Evolutionary conservation across 2,113 vertebrate genomes (phyloP), one percentile per base, ranked within the genome.

Genomic region (Tyto alba): DNA sequence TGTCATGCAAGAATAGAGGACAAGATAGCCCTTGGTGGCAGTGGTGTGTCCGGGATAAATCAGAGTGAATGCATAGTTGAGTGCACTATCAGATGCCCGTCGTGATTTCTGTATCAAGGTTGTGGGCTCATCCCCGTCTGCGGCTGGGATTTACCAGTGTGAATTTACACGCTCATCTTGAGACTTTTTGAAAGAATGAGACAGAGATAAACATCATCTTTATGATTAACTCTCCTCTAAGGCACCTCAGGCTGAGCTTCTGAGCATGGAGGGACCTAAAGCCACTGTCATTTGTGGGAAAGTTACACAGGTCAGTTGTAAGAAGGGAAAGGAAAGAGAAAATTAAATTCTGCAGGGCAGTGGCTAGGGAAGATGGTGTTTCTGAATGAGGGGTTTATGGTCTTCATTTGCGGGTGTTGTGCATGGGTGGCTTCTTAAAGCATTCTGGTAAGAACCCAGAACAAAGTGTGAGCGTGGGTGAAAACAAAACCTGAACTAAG

Each of bases 51-150:
- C 64, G 45, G 67, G 52, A 56, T 16, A 32, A 74, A 91, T 40
- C 23, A 16, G 5, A 60, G 63, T 5, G 21, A 63, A 13, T 15
- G 18, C 50, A 25, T 1, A 16, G 32, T 3, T 4, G 6, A 77
- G 53, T 4, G 40, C 50, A 19, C 18, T 13, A 0, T 10, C 52
- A 40, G n/a, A 34, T 41, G 12, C 11, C 36, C 53, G 2, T 3
- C 0, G 0, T 2, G 55, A 80, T 41, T 45, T 53, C 74, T 15
- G 0, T 9, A 38, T 2, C 21, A 56, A 41, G 64, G 32, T 0
- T 34, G 16, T 11, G 57, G 52, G 34, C 52, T 71, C 82, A 59
- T 7, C 57, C 47, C 64, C 29, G 2, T 1, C 43, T 43, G 60
- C 11, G 52, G 26, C 80, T 73, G 72, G 76, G 50, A 76, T 52